Evolutionary conservation across 2,797 vertebrate genomes (phyloP).

Genomic region (Clarias fuscus): DNA sequence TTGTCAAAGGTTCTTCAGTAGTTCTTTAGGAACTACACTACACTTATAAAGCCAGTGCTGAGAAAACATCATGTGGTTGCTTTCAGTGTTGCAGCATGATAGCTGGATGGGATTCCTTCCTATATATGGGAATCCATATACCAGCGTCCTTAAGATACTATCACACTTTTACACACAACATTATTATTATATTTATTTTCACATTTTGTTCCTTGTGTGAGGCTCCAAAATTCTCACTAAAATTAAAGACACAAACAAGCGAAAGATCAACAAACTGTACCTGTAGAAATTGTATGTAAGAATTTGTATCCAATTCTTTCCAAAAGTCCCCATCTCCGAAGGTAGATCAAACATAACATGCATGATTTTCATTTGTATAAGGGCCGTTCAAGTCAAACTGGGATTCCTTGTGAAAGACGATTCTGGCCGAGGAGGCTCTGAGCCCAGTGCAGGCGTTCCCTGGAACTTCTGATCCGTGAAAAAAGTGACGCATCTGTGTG

Average conservation of each 20-base stretch:
- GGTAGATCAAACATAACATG: neutral
- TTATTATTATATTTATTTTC: conserved; percentile 10
- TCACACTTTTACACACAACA: neutral
- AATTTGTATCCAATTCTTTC: neutral
- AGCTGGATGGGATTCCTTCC: neutral
- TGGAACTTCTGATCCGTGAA: too few species aligned
- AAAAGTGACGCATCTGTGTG: too few species aligned
- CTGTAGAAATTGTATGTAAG: neutral
- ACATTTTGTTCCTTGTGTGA: neutral
- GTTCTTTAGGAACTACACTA: neutral
- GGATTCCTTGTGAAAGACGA: too few species aligned
- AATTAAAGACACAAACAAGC: conserved; percentile 13
- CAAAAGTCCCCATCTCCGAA: neutral
- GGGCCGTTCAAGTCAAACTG: too few species aligned
- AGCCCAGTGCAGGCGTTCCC: too few species aligned
- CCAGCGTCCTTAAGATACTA: neutral
- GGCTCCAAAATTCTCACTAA: neutral
- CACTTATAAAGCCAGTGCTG: neutral
- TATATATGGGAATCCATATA: too few species aligned
- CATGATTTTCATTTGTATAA: neutral
- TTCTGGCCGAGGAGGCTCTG: too few species aligned
- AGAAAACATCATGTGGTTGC: neutral
- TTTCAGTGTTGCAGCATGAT: neutral
- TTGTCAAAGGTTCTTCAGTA: neutral
- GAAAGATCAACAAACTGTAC: neutral